A percentile compares a stretch with the other conserved stretches of the same genome.
phyloP scores from a whole-genome alignment of 2,113 vertebrate genomes.

The Sphyrna mokarran region DNA sequence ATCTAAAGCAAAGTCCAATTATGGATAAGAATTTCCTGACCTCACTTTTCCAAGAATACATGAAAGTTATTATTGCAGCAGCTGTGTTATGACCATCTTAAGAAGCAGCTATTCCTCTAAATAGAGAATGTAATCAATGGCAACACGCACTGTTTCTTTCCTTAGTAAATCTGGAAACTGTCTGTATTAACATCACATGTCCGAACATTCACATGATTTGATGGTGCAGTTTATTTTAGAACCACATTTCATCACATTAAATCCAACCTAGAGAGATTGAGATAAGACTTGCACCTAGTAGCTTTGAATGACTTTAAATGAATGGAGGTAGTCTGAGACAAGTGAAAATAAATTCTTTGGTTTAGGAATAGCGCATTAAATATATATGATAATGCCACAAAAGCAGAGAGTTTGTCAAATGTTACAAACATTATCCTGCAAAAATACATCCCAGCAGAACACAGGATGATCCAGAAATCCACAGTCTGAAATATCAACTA shows the following conservation, averaged over 20 bases:
- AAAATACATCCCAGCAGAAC: neutral
- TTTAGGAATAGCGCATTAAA: neutral
- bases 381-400: neutral
- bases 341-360: neutral
- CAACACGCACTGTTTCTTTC: neutral
- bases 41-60: neutral
- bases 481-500: neutral
- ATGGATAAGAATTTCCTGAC: neutral
- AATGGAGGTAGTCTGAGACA: neutral
- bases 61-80: neutral
- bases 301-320: neutral
- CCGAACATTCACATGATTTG: neutral
- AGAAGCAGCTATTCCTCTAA: neutral
- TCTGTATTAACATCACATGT: neutral
- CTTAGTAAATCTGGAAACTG: neutral
- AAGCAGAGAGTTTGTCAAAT: neutral
- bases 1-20: neutral
- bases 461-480: neutral
- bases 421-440: neutral
- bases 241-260: neutral
- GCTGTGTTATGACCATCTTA: neutral
- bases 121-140: neutral
- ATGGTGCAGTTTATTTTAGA: neutral
- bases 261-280: neutral
- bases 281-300: neutral